Evolutionary conservation across 2,888 invertebrate genomes (phyloP).

Genomic region (Andrena dorsata): DNA sequence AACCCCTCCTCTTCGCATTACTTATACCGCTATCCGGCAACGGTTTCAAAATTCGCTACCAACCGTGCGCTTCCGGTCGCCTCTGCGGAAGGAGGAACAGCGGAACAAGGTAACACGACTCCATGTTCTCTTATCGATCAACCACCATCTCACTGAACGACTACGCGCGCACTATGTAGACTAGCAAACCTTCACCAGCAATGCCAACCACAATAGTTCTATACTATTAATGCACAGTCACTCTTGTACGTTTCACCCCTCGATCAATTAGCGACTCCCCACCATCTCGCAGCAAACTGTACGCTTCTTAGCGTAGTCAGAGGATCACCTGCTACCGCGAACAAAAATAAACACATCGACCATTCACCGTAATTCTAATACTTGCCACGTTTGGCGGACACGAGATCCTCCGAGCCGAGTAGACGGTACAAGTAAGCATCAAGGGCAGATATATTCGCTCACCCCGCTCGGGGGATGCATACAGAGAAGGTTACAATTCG

Average conservation of each 20-base stretch:
- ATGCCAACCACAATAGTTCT: slow-evolving; percentile 43
- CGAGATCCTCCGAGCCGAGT: not conserved
- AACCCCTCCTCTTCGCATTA: slow-evolving; percentile 68
- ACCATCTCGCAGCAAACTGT: too few relatives aligned
- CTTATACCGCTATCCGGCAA: slow-evolving; percentile 69
- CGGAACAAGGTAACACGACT: slow-evolving; percentile 56
- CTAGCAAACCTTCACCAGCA: slow-evolving; percentile 21
- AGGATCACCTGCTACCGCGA: too few relatives aligned
- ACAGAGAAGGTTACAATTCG: not conserved
- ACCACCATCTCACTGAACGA: slow-evolving; percentile 44
- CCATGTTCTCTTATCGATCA: slow-evolving; percentile 57
- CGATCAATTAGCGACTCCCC: too few relatives aligned
- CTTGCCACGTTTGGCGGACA: not conserved
- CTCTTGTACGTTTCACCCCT: not conserved
- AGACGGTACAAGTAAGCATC: slow-evolving; percentile 5
- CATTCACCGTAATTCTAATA: too few relatives aligned
- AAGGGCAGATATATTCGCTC: not conserved
- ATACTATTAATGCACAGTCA: slow-evolving; percentile 28
- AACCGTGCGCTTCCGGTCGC: slow-evolving; percentile 58
- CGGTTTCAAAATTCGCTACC: slow-evolving; percentile 67
- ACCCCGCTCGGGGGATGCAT: not conserved
- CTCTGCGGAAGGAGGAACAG: slow-evolving; percentile 34
- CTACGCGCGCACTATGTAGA: slow-evolving; percentile 47
- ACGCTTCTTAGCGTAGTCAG: too few relatives aligned
- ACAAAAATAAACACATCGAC: too few relatives aligned